Conservation (phyloP, 1,140 invertebrate species). For the Trypoxylus dichotomus region DNA sequence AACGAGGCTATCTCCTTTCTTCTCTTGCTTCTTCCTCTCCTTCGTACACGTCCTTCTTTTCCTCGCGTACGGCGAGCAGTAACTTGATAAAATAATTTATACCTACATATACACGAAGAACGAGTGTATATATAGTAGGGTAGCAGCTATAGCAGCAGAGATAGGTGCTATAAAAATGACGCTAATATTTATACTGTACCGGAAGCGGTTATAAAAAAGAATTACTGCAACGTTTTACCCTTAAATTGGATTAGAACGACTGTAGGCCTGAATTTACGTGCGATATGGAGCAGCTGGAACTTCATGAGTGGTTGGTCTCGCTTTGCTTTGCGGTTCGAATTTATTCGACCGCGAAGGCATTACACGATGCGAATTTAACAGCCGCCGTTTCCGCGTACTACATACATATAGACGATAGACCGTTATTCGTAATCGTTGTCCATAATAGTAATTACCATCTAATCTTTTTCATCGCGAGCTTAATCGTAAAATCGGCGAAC, state of each 20-base stretch:
- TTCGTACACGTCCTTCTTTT: too few relatives aligned
- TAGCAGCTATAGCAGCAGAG: background rate
- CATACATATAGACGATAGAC: too few relatives aligned
- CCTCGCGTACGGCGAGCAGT: background rate
- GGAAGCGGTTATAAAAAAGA: constrained; percentile 23
- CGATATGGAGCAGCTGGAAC: constrained; percentile 11
- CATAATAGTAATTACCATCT: too few relatives aligned
- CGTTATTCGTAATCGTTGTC: too few relatives aligned
- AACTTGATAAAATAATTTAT: constrained; percentile 26
- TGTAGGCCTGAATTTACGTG: constrained; percentile 17
- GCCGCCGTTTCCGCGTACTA: too few relatives aligned
- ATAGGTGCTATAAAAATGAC: constrained; percentile 17
- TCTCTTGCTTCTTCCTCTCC: too few relatives aligned
- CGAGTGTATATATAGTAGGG: too few relatives aligned
- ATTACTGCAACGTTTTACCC: constrained; percentile 20
- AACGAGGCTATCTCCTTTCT: too few relatives aligned
- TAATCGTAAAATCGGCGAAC: too few relatives aligned
- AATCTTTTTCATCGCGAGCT: too few relatives aligned
- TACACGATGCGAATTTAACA: background rate
- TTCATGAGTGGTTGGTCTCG: background rate
- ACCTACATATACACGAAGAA: background rate
- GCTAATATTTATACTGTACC: constrained; percentile 12
- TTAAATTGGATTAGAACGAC: constrained; percentile 22
- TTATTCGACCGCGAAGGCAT: background rate
- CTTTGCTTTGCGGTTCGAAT: constrained; percentile 1